Base-by-base conservation (phyloP, 2,113 vertebrate genomes). In the Zosterops japonicus region DNA sequence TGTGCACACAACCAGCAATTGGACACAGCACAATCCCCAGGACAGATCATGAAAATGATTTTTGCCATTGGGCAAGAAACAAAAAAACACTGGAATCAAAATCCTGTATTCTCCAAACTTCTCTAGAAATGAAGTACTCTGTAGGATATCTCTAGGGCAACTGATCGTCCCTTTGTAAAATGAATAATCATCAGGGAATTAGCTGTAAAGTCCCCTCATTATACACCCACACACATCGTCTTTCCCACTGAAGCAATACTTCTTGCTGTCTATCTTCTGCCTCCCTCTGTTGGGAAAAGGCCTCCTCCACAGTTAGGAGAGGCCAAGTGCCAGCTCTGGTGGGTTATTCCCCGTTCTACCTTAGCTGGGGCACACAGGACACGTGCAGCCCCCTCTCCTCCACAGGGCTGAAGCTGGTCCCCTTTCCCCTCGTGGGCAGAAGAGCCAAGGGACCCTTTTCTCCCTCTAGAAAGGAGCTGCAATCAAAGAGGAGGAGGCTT, bases 231-330 rank as follows among this genome's bases (percentile, higher is more conserved):
- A 65, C 63, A 36, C 21, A 57, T 41, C 21, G 4, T 49, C 87
- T 80, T 83, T 90, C 90, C 59, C 76, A 71, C 47, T 78, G 64
- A 92, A 92, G 79, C 68, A 88, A 72, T 4, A 74, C 14, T 59
- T 86, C 46, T 49, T 0, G 8, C 80, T 92, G 82, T 67, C 68
- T 84, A 41, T 78, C 82, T 95, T 95, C 70, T 94, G 79, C 82
- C 75, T 90, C 95, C 90, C 88, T 94, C 94, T 95, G 0, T 89
- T 78, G 91, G 93, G 91, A 95, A 90, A 76, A 52, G 21, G n/a
- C 31, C 46, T 91, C 35, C 90, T 92, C 31, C 21, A 0, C 88
- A 88, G 46, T 42, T 2, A 55, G 78, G 35, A 94, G 55, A 46
- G 52, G 18, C 35, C 15, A 59, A 72, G n/a, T 41, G 49, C 27